Base-by-base conservation (phyloP, 2,797 vertebrate genomes). In the Galagoides demidoff region DNA sequence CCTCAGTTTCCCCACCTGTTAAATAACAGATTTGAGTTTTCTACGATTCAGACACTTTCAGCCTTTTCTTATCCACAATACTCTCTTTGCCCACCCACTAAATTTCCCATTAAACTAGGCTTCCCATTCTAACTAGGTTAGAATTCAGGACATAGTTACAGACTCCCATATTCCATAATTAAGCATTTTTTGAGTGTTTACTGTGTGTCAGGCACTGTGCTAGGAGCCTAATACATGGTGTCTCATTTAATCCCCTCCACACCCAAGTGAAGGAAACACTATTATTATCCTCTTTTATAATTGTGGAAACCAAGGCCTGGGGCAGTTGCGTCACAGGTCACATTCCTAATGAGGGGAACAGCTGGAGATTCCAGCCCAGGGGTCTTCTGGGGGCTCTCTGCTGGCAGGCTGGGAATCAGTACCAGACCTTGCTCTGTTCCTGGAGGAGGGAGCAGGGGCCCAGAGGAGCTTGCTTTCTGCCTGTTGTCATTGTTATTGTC, bases 221-320 rank as follows among this genome's bases (percentile, higher is more conserved):
- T 78, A 39, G 49, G 34, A 71, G 37, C 14, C 14, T 34, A 57
- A n/a, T 17, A 66, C 8, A 59, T 19, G 61, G 52, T 23, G 85
- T 89, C 68, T 97, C 79, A 92, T 84, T 91, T 86, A 92, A 63
- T 81, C 49, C 70, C 92, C 34, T 92, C 83, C 85, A 66, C 31
- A 57, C 34, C 59, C 61, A 7, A 85, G 76, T 52, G 77, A 79
- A 94, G 64, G 25, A 91, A 96, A 55, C n/a, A 63, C 37, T 84
- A 31, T 79, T 70, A 84, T 95, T 90, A 90, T 70, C 66, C 63
- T 27, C 52, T 81, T 31, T 74, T 68, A 68, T 89, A 87, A 87
- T 9, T 94, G 96, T 93, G 87, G 95, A 96, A 96, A 96, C 91
- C 91, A 91, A 97, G 95, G 96, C 94, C 90, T 49, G 3, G 0